phyloP scores from a whole-genome alignment of 2,888 invertebrate genomes.

The Mimas tiliae region DNA sequence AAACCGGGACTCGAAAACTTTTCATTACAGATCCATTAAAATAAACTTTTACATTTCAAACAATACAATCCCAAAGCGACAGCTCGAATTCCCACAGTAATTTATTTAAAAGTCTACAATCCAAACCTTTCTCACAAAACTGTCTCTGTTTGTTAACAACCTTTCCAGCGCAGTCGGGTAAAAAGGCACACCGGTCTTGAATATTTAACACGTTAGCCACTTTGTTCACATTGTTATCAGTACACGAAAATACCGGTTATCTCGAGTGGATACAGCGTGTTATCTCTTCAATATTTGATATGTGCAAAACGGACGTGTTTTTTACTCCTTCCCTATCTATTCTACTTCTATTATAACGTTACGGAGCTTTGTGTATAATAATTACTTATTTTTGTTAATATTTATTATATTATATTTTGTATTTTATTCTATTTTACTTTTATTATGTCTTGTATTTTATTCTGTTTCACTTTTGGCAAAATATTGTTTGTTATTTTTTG shows the following conservation, averaged over 20 bases:
- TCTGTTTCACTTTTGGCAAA: neutral
- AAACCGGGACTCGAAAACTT: neutral
- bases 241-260: conserved; percentile 46
- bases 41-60: neutral
- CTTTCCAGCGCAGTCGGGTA: conserved; percentile 20
- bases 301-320: conserved; percentile 28
- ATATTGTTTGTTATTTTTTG: too few species aligned
- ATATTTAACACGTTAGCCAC: conserved; percentile 51
- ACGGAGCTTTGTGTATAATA: neutral
- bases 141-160: neutral
- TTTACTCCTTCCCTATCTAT: neutral
- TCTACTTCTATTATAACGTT: neutral
- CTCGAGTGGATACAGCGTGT: conserved; percentile 39
- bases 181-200: conserved; percentile 41
- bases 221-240: conserved; percentile 44
- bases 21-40: neutral
- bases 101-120: conserved; percentile 2
- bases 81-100: neutral
- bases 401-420: neutral
- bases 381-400: neutral
- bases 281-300: conserved; percentile 45
- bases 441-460: neutral
- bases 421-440: neutral
- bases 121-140: neutral
- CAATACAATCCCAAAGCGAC: neutral